A percentile compares a stretch with the other conserved stretches of the same genome.
phyloP scores from a whole-genome alignment of 2,888 invertebrate species.

The Schrankia costaestrigalis region DNA sequence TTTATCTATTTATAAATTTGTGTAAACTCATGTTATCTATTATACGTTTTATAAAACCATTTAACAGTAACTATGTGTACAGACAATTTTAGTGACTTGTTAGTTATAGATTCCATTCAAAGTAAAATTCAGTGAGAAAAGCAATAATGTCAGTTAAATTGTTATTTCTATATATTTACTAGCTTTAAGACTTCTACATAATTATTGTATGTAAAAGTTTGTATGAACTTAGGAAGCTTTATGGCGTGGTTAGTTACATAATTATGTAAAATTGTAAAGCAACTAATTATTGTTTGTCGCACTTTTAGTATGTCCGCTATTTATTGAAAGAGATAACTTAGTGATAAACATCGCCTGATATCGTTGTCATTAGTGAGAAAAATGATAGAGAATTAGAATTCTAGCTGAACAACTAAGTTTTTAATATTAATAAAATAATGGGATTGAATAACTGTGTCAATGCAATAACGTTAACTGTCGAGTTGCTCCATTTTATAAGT shows the following conservation, averaged over 20 bases:
- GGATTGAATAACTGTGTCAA: too few relatives aligned
- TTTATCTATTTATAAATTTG: slow-evolving; percentile 5
- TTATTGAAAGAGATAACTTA: too few relatives aligned
- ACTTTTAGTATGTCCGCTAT: too few relatives aligned
- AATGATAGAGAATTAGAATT: too few relatives aligned
- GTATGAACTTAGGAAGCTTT: slow-evolving; percentile 2
- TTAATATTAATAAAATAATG: too few relatives aligned
- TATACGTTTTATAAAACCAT: slow-evolving; percentile 9
- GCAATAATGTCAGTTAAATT: slow-evolving; percentile 70
- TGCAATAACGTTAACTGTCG: too few relatives aligned
- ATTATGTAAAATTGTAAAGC: too few relatives aligned
- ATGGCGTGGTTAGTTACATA: not conserved
- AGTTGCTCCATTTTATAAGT: too few relatives aligned
- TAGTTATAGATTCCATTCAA: slow-evolving; percentile 23
- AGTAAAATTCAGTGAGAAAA: slow-evolving; percentile 59
- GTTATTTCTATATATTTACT: slow-evolving; percentile 36
- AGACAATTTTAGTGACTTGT: slow-evolving; percentile 13
- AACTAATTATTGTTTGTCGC: too few relatives aligned
- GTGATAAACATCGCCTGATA: too few relatives aligned
- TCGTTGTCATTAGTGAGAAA: too few relatives aligned
- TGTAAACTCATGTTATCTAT: slow-evolving; percentile 5
- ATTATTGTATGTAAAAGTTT: slow-evolving; percentile 21
- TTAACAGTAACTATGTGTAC: slow-evolving; percentile 8
- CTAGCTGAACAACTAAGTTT: too few relatives aligned
- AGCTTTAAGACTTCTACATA: slow-evolving; percentile 34